These are phyloP conservation scores for Poeciliopsis prolifica DNA, from an alignment of 2,113 vertebrate genomes.

Conservation along the genomic window DNA sequence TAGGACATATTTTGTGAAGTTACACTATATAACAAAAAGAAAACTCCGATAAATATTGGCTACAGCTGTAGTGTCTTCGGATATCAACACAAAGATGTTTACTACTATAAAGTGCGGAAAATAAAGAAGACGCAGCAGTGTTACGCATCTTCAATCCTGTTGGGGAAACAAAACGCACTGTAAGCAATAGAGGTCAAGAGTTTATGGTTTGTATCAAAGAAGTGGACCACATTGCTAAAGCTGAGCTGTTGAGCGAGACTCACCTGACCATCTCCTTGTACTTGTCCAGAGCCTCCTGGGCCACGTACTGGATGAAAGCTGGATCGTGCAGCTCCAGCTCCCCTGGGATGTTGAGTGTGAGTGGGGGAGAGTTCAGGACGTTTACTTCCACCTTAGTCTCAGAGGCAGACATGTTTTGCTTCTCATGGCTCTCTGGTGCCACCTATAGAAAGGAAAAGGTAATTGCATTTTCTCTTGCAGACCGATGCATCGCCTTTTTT, in stretches of 20 bases:
- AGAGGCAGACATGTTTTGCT: constrained; percentile 50
- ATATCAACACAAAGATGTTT: constrained; percentile 20
- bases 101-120: constrained; percentile 9
- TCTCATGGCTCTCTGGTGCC: constrained; percentile 59
- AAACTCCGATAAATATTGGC: neutral
- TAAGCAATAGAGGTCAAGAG: neutral
- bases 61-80: constrained; percentile 2
- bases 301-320: constrained; percentile 83
- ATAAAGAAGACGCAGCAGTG: neutral
- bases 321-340: constrained; percentile 78
- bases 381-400: constrained; percentile 82
- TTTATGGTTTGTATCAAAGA: neutral
- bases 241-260: constrained; percentile 3
- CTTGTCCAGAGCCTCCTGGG: constrained; percentile 82
- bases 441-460: constrained; percentile 69
- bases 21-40: constrained; percentile 1
- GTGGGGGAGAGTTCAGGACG: constrained; percentile 82
- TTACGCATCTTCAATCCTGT: constrained; percentile 65
- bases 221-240: neutral
- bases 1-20: constrained; percentile 4
- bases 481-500: too few species aligned
- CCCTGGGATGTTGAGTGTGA: constrained; percentile 79
- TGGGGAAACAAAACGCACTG: neutral
- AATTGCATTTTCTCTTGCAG: neutral
- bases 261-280: constrained; percentile 81